Base-by-base conservation (phyloP, 2,888 invertebrate genomes). In the Cremastinae sp. region DNA sequence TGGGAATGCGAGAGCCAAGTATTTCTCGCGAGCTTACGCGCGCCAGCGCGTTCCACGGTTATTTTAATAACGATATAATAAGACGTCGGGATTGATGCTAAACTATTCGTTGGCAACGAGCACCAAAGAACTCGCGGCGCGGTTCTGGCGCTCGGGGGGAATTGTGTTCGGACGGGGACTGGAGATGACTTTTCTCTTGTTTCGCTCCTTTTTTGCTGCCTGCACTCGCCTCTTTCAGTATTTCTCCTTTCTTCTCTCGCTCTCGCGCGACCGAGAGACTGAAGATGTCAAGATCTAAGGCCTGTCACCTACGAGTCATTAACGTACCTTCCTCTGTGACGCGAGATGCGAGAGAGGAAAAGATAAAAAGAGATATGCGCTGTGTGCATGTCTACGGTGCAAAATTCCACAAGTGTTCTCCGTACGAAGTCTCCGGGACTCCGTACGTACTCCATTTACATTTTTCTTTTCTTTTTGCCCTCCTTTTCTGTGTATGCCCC, bases 11-110 rank as follows among this genome's bases (percentile, higher is more conserved):
- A 61, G 70, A 72, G 71, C 71, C 68, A 75, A 77, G 56, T 66
- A 54, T 61, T 49, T 76, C 75, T 73, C 75, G 79, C 76, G 80
- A 77, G 74, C 68, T 80, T 81, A 82, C 83, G 82, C 51, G 74
- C 70, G 66, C 58, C 79, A 80, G 79, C 79, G 74, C 75, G 81
- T 81, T 84, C 81, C 81, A 56, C 84, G 85, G 88, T 89, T 89
- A 89, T 88, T 88, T 88, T 88, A 88, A 88, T 89, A 89, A 89
- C 88, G 88, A 88, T 89, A 88, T 89, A 89, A 89, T 89, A 89
- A 89, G 89, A 89, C 89, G 86, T 88, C 84, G 86, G 86, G 86
- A 89, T 89, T 89, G 89, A 89, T 88, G 89, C 85, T 88, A 82
- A 88, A 89, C 88, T 89, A 89, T 89, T 89, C 84, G 88, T 85